Conservation (phyloP, 2,888 invertebrate species). For the Tillus elongatus region DNA sequence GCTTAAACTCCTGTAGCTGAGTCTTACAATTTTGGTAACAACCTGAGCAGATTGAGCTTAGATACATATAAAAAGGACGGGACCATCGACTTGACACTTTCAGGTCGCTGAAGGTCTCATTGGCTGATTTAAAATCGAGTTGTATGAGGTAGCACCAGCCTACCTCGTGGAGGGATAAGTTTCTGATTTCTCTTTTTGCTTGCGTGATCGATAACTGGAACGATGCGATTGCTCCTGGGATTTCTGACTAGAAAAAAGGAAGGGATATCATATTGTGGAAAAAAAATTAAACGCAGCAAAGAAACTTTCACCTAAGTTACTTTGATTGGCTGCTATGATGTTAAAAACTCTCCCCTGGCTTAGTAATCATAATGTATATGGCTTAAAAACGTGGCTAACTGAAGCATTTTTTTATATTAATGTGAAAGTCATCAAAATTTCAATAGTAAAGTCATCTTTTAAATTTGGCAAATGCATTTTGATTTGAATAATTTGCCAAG, state of each 20-base stretch:
- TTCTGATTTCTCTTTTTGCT: slow-evolving; percentile 47
- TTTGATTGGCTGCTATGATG: too few relatives aligned
- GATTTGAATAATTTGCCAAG: too few relatives aligned
- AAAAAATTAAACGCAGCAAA: not conserved
- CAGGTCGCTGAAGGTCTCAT: slow-evolving; percentile 46
- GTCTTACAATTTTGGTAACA: slow-evolving; percentile 20
- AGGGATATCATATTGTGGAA: too few relatives aligned
- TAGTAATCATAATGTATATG: too few relatives aligned
- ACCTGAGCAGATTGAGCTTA: slow-evolving; percentile 44
- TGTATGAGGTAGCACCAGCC: slow-evolving; percentile 59
- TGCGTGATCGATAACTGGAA: slow-evolving; percentile 53
- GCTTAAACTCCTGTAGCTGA: slow-evolving; percentile 25
- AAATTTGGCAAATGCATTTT: too few relatives aligned
- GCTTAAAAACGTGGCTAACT: too few relatives aligned
- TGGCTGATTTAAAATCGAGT: slow-evolving; percentile 49
- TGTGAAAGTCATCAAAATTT: too few relatives aligned
- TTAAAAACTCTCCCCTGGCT: too few relatives aligned
- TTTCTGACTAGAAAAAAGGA: slow-evolving; percentile 47
- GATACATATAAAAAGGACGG: slow-evolving; percentile 55
- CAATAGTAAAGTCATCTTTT: too few relatives aligned
- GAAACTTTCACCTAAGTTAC: not conserved
- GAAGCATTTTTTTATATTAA: too few relatives aligned
- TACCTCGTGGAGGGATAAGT: slow-evolving; percentile 51
- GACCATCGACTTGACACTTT: slow-evolving; percentile 57
- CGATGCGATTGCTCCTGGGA: slow-evolving; percentile 47